These are phyloP conservation scores for Brachylomia viminalis DNA, from an alignment of 2,888 invertebrate genomes.

Conservation along the genomic window DNA sequence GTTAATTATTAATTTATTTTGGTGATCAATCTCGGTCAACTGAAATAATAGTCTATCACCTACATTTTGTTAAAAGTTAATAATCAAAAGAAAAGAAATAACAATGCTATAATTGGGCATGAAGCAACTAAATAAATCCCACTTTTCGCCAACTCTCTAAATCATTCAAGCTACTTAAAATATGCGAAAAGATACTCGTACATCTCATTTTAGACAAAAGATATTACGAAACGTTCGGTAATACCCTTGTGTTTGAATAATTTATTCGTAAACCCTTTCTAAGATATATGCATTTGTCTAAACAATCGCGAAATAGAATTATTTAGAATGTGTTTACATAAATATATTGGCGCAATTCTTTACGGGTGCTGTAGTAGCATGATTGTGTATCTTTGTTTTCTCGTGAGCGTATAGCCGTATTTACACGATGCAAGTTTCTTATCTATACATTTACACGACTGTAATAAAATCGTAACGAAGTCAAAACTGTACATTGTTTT, in stretches of 20 bases:
- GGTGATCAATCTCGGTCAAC: background rate
- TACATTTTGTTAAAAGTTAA: background rate
- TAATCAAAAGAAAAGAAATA: background rate
- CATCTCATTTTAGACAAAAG: slow-evolving; percentile 25
- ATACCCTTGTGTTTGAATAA: slow-evolving; percentile 42
- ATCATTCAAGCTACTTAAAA: slow-evolving; percentile 40
- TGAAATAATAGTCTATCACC: background rate
- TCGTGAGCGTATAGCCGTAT: background rate
- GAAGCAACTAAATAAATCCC: background rate
- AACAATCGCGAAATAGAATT: slow-evolving; percentile 31
- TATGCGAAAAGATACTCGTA: slow-evolving; percentile 23
- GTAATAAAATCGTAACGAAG: too few species aligned
- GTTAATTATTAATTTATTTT: slow-evolving; percentile 33
- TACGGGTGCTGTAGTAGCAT: background rate
- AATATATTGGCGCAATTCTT: background rate
- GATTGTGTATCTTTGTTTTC: slow-evolving; percentile 4
- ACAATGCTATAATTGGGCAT: background rate
- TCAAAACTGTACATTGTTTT: too few species aligned
- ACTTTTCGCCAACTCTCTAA: background rate
- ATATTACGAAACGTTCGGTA: slow-evolving; percentile 25
- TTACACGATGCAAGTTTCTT: too few species aligned
- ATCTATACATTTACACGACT: too few species aligned
- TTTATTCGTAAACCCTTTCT: slow-evolving; percentile 46
- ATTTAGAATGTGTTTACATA: slow-evolving; percentile 8
- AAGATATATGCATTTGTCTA: slow-evolving; percentile 37